phyloP scores from a whole-genome alignment of 2,888 invertebrate genomes.

The Aphodius sticticus region DNA sequence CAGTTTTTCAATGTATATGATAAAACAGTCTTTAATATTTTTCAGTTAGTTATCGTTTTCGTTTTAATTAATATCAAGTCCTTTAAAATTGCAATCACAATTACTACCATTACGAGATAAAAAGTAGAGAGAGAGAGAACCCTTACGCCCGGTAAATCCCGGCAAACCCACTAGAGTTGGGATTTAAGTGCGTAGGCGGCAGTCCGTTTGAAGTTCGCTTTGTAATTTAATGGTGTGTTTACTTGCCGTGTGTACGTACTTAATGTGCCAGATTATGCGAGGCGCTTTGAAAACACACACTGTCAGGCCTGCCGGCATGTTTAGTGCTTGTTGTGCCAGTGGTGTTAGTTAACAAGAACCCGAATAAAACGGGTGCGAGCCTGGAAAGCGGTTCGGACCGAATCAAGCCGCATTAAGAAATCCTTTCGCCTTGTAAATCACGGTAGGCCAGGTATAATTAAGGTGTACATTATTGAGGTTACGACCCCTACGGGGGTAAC shows the following conservation, averaged over 20 bases:
- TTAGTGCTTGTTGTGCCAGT: neutral
- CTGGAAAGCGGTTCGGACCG: neutral
- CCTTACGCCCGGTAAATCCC: constrained; percentile 13
- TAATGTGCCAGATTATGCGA: constrained; percentile 29
- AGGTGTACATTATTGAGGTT: neutral
- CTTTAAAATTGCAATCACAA: neutral
- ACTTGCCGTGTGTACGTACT: constrained; percentile 25
- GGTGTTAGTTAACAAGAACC: constrained; percentile 13
- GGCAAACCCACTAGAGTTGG: neutral
- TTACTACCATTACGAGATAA: neutral
- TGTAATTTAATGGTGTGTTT: constrained; percentile 36
- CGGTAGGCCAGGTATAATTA: neutral
- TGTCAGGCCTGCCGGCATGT: neutral
- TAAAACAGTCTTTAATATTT: too few relatives aligned
- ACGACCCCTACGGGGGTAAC: neutral
- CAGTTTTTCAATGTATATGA: too few relatives aligned
- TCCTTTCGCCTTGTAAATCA: constrained; percentile 11
- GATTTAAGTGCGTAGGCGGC: constrained; percentile 10
- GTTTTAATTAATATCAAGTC: neutral
- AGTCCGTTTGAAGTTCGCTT: constrained; percentile 34
- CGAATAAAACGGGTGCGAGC: constrained; percentile 17
- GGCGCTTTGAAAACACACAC: constrained; percentile 27
- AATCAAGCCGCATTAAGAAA: constrained; percentile 6
- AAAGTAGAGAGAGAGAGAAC: neutral
- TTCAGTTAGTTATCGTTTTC: neutral